Evolutionary conservation across 2,797 vertebrate species (phyloP).

Genomic region (Xiphophorus birchmanni): DNA sequence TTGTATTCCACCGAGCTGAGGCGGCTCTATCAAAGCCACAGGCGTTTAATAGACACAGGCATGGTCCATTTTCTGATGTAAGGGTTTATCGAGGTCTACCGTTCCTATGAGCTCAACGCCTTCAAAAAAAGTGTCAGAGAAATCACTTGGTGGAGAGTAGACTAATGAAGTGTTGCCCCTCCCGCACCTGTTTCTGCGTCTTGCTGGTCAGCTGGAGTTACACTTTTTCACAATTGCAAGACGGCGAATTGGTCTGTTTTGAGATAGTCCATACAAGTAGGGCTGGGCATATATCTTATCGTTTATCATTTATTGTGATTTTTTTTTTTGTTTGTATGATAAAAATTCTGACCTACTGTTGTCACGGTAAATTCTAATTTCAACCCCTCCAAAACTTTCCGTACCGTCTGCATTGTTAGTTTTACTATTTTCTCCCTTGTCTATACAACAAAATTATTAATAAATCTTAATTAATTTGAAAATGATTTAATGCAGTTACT

Average conservation of each 20-base stretch:
- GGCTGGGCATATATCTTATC: too few species aligned
- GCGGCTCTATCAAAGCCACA: conserved; percentile 7
- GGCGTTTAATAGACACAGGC: background rate
- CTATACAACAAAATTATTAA: too few species aligned
- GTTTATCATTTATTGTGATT: too few species aligned
- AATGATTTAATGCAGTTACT: too few species aligned
- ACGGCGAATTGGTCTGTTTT: background rate
- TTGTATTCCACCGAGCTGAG: conserved; percentile 12
- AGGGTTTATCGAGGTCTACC: background rate
- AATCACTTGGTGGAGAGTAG: background rate
- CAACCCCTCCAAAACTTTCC: background rate
- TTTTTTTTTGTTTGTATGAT: too few species aligned
- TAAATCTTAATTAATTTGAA: too few species aligned
- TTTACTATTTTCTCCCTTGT: too few species aligned
- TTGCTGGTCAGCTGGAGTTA: background rate
- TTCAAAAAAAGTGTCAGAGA: background rate
- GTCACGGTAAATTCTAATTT: background rate
- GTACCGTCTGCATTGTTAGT: too few species aligned
- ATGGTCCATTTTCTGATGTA: background rate
- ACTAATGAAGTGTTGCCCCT: background rate
- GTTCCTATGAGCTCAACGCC: background rate
- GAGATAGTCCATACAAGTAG: background rate
- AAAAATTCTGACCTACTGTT: background rate
- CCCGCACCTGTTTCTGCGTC: background rate
- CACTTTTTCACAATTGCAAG: background rate